These are phyloP conservation scores for Lycophotia porphyrea DNA, from an alignment of 2,888 invertebrate species.

Conservation along the genomic window DNA sequence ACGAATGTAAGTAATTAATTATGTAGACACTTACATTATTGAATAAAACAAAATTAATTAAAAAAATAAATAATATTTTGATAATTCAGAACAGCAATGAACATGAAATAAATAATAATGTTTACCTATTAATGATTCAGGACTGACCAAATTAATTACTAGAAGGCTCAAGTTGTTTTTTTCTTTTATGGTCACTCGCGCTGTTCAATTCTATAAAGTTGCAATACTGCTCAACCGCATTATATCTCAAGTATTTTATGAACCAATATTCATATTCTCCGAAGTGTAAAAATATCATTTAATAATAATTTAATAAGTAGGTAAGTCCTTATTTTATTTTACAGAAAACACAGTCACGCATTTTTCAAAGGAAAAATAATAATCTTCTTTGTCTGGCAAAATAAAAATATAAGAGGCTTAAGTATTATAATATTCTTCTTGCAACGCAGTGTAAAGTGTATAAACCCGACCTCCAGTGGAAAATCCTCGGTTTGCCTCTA, in stretches of 20 bases:
- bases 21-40: not conserved
- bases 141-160: not conserved
- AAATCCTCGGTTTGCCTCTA: constrained; percentile 48
- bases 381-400: constrained; percentile 47
- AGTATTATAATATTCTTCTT: constrained; percentile 57
- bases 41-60: too few relatives aligned
- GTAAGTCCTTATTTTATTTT: constrained; percentile 5
- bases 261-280: constrained; percentile 1
- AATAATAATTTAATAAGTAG: not conserved
- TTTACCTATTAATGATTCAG: constrained; percentile 2
- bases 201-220: too few relatives aligned
- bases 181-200: too few relatives aligned
- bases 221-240: too few relatives aligned
- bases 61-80: not conserved
- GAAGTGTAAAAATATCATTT: not conserved
- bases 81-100: not conserved
- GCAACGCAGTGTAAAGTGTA: constrained; percentile 51
- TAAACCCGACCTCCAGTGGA: constrained; percentile 40
- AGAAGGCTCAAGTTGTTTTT: not conserved
- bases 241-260: not conserved
- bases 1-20: not conserved
- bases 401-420: constrained; percentile 66
- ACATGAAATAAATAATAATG: constrained; percentile 5
- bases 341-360: constrained; percentile 18
- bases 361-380: constrained; percentile 38